phyloP scores from a whole-genome alignment of 2,888 invertebrate species.

The Rhimphoctona megacephalus region DNA sequence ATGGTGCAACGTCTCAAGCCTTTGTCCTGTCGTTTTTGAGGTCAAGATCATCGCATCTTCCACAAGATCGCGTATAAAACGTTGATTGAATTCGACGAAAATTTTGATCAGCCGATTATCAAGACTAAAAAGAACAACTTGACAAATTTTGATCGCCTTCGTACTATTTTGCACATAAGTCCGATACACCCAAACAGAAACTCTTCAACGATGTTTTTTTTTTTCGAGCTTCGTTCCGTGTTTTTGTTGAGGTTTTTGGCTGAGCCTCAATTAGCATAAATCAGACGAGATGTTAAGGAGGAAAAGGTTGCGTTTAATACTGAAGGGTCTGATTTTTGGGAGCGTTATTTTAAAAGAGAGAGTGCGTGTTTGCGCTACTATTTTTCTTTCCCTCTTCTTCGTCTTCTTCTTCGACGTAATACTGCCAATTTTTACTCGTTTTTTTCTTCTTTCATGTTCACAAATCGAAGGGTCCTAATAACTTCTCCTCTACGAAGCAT shows the following conservation, averaged over 20 bases:
- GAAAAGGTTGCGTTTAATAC: neutral
- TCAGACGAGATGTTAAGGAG: slow-evolving; percentile 23
- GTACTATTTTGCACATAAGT: neutral
- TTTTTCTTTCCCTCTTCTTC: neutral
- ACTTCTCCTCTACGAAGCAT: slow-evolving; percentile 11
- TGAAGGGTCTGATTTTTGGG: neutral
- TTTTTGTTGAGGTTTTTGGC: neutral
- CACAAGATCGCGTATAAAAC: neutral
- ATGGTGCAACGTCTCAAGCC: neutral
- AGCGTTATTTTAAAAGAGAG: slow-evolving; percentile 3
- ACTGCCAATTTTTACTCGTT: slow-evolving; percentile 29
- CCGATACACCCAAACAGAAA: neutral
- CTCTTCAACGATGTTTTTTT: neutral
- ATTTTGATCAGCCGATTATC: neutral
- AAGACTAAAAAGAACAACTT: neutral
- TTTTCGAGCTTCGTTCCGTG: slow-evolving; percentile 36
- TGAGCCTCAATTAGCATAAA: slow-evolving; percentile 27
- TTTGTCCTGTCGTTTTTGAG: neutral
- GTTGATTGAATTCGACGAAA: neutral
- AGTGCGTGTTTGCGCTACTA: slow-evolving; percentile 18
- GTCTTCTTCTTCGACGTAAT: neutral
- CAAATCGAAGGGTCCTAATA: slow-evolving; percentile 36
- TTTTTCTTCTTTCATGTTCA: neutral
- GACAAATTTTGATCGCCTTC: neutral
- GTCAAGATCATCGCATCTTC: neutral